Evolutionary conservation across 2,113 vertebrate genomes (phyloP).

Genomic region (Scatophagus argus): DNA sequence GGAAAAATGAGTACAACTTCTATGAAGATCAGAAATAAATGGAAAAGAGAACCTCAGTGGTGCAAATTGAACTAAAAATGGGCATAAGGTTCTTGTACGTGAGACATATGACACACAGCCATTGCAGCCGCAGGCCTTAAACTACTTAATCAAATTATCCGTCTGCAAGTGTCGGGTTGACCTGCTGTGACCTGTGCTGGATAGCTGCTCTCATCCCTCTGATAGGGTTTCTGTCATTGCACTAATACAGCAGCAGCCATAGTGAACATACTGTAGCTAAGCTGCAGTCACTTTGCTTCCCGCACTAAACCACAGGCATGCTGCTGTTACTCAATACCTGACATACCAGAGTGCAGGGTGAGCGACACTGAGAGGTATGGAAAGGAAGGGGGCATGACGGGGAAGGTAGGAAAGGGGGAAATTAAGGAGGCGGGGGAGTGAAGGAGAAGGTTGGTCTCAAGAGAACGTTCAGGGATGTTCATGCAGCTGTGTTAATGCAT

Average conservation of each 20-base stretch:
- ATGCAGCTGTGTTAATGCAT: neutral
- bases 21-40: neutral
- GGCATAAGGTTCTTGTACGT: neutral
- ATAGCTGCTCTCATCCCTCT: constrained; percentile 24
- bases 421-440: constrained; percentile 3
- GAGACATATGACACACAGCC: neutral
- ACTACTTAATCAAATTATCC: neutral
- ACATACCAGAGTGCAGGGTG: constrained; percentile 48
- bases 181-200: constrained; percentile 30
- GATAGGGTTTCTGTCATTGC: constrained; percentile 22
- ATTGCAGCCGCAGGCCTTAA: neutral
- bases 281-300: constrained; percentile 29
- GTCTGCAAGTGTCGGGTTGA: neutral
- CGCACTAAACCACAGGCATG: constrained; percentile 58
- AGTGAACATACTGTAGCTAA: constrained; percentile 55
- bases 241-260: constrained; percentile 35
- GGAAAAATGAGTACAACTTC: neutral
- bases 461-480: neutral
- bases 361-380: constrained; percentile 18
- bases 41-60: neutral
- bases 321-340: constrained; percentile 69
- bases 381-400: constrained; percentile 11
- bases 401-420: constrained; percentile 15
- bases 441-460: neutral
- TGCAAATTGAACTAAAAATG: neutral